A percentile compares a stretch with the other conserved stretches of the same genome.
Evolutionary conservation across 2,797 vertebrate species (phyloP).

Genomic region (Botia almorhae): DNA sequence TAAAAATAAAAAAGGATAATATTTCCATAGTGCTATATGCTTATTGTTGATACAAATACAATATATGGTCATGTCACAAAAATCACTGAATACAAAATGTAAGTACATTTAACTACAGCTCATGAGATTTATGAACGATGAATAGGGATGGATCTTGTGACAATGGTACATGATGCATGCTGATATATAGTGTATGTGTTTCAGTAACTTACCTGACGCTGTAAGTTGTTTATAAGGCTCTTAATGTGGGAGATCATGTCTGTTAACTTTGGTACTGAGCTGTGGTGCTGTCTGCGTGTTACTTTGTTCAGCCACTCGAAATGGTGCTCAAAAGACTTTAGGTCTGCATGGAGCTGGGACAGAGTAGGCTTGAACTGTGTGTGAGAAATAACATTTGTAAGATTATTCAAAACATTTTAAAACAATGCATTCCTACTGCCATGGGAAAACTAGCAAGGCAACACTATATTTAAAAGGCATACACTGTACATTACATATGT

Average conservation of each 20-base stretch:
- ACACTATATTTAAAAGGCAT: slow-evolving; percentile 50
- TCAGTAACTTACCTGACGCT: slow-evolving; percentile 75
- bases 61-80: background rate
- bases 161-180: background rate
- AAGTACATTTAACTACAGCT: background rate
- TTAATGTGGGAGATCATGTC: slow-evolving; percentile 80
- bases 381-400: slow-evolving; percentile 55
- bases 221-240: slow-evolving; percentile 73
- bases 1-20: no score
- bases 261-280: slow-evolving; percentile 72
- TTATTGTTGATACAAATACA: background rate
- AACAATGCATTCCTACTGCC: slow-evolving; percentile 11
- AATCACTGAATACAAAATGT: background rate
- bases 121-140: background rate
- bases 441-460: slow-evolving; percentile 55
- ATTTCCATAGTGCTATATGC: background rate
- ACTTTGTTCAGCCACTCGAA: slow-evolving; percentile 81
- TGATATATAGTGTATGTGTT: background rate
- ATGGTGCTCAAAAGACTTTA: slow-evolving; percentile 82
- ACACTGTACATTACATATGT: background rate
- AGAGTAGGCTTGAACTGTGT: slow-evolving; percentile 80
- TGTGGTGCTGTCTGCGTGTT: slow-evolving; percentile 78
- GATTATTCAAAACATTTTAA: background rate
- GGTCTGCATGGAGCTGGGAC: slow-evolving; percentile 78
- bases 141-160: background rate